These are phyloP conservation scores for Lasiommata megera DNA, from an alignment of 2,888 invertebrate species.

Conservation along the genomic window DNA sequence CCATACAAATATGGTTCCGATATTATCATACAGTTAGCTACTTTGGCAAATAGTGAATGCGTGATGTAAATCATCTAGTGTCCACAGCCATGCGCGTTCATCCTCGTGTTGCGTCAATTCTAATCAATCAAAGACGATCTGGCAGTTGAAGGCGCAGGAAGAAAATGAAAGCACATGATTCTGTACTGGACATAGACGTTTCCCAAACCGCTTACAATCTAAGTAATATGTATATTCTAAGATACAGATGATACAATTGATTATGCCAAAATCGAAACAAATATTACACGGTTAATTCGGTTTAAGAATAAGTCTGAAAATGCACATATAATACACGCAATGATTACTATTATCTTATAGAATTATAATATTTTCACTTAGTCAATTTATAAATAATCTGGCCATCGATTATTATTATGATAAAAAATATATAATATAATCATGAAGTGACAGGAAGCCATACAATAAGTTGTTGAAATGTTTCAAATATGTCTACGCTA, in stretches of 20 bases:
- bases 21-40: no score
- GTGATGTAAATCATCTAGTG: not conserved
- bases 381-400: slow-evolving; percentile 3
- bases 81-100: no score
- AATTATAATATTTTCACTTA: not conserved
- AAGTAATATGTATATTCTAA: not conserved
- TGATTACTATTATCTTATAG: slow-evolving; percentile 1
- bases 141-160: not conserved
- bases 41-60: not conserved
- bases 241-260: not conserved
- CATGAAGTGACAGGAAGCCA: not conserved
- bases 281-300: not conserved
- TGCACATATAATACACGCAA: slow-evolving; percentile 4
- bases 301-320: not conserved
- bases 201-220: slow-evolving; percentile 5
- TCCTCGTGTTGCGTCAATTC: no score
- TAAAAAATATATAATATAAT: not conserved
- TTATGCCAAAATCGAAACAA: not conserved
- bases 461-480: not conserved
- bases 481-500: no score
- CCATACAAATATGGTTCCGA: no score
- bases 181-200: not conserved
- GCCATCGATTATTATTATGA: slow-evolving; percentile 12
- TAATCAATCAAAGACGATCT: not conserved
- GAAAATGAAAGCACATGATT: not conserved